Conservation (phyloP, 2,113 vertebrate species). For the Heloderma charlesbogerti region DNA sequence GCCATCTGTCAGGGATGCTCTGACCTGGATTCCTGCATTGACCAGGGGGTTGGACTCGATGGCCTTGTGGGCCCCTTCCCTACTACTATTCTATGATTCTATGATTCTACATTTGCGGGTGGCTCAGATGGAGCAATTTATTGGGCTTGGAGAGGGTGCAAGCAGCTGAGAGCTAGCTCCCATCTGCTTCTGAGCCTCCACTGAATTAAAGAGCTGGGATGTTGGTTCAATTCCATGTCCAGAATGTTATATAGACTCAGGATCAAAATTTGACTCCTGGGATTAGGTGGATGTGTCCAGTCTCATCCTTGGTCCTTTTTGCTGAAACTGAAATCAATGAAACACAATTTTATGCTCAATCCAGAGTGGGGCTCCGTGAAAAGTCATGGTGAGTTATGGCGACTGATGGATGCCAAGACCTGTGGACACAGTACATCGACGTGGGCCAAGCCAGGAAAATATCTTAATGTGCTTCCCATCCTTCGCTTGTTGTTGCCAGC, state of each 20-base stretch:
- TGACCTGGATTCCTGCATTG: too few species aligned
- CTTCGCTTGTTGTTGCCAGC: conserved; percentile 35
- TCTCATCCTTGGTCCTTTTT: neutral
- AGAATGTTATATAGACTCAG: conserved; percentile 39
- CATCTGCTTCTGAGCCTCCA: conserved; percentile 53
- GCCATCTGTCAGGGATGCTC: too few species aligned
- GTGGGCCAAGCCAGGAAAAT: conserved; percentile 47
- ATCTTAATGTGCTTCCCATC: conserved; percentile 64
- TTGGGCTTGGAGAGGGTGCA: conserved; percentile 59
- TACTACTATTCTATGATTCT: too few species aligned
- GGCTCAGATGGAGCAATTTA: conserved; percentile 45
- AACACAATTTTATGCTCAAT: conserved; percentile 11
- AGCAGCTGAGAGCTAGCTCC: conserved; percentile 56
- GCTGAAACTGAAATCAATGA: neutral
- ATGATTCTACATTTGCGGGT: conserved; percentile 58
- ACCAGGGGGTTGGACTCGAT: too few species aligned
- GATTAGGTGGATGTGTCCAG: conserved; percentile 3
- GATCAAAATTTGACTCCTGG: conserved; percentile 37
- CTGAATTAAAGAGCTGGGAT: conserved; percentile 37
- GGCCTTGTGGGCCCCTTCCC: too few species aligned
- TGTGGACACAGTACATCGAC: conserved; percentile 50
- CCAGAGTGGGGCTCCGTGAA: conserved; percentile 39
- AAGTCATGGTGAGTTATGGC: neutral
- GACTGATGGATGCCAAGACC: conserved; percentile 33
- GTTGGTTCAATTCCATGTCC: conserved; percentile 7